These are phyloP conservation scores for Hemiprocne comata DNA, from an alignment of 2,113 vertebrate genomes.

Conservation along the genomic window DNA sequence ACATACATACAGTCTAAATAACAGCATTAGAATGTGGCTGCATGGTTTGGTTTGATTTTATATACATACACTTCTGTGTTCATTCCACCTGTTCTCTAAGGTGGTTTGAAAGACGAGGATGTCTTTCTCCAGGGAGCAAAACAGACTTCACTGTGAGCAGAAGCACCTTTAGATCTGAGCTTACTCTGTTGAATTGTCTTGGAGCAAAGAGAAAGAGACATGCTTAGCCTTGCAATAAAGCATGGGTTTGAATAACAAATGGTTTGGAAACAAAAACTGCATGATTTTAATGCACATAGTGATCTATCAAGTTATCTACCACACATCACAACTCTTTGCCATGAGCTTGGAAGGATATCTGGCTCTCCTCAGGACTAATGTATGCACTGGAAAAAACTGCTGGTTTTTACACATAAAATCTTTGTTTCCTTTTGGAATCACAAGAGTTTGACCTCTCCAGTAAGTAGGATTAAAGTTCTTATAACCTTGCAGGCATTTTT, in stretches of 20 bases:
- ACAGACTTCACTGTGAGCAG: not conserved
- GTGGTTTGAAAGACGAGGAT: not conserved
- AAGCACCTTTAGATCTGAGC: not conserved
- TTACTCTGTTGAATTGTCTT: not conserved
- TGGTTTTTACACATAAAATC: not conserved
- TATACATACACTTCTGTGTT: not conserved
- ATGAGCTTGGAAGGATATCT: not conserved
- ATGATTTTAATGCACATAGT: not conserved
- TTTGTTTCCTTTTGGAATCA: slow-evolving; percentile 28
- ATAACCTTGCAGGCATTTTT: slow-evolving; percentile 30
- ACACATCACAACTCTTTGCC: not conserved
- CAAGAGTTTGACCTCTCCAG: slow-evolving; percentile 1
- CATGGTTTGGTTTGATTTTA: not conserved
- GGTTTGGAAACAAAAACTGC: not conserved
- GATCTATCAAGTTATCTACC: not conserved
- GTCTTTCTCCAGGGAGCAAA: not conserved
- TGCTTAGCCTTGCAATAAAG: not conserved
- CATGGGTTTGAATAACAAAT: not conserved
- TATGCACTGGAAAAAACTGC: not conserved
- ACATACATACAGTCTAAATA: not conserved
- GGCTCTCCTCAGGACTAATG: not conserved
- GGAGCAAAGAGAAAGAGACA: not conserved
- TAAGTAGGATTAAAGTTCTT: slow-evolving; percentile 52
- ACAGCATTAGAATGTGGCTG: not conserved
- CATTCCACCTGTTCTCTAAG: not conserved